These are phyloP conservation scores for Philotrypesis tridentata DNA, from an alignment of 1,140 invertebrate species.

Conservation along the genomic window DNA sequence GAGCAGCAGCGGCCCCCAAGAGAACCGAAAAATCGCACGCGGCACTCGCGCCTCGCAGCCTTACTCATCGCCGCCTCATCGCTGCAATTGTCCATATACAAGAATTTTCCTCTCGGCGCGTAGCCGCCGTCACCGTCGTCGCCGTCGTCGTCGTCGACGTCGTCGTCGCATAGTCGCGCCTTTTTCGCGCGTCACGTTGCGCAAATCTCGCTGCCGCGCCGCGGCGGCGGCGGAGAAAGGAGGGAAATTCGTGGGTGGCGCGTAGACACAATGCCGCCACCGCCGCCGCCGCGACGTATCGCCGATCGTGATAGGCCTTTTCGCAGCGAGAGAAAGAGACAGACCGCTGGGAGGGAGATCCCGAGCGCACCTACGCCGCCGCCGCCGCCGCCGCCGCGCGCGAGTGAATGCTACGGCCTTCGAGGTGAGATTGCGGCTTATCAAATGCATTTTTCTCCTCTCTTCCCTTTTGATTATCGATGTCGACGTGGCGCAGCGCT, in stretches of 20 bases:
- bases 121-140: too few species aligned
- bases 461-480: too few species aligned
- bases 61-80: neutral
- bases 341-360: neutral
- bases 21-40: too few species aligned
- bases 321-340: neutral
- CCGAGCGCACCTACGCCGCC: neutral
- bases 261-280: neutral
- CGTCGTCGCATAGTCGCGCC: neutral
- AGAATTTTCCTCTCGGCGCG: neutral
- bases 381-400: neutral
- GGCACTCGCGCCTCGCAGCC: neutral
- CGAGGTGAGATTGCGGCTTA: neutral
- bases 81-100: neutral
- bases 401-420: neutral
- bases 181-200: constrained; percentile 18
- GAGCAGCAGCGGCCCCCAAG: too few species aligned
- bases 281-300: constrained; percentile 1
- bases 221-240: constrained; percentile 6
- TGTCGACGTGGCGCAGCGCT: too few species aligned
- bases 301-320: constrained; percentile 19
- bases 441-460: neutral
- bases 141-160: too few species aligned
- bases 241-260: constrained; percentile 32
- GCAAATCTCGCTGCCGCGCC: neutral